Base-by-base conservation (phyloP, 2,888 invertebrate species). In the Plemyria rubiginata region DNA sequence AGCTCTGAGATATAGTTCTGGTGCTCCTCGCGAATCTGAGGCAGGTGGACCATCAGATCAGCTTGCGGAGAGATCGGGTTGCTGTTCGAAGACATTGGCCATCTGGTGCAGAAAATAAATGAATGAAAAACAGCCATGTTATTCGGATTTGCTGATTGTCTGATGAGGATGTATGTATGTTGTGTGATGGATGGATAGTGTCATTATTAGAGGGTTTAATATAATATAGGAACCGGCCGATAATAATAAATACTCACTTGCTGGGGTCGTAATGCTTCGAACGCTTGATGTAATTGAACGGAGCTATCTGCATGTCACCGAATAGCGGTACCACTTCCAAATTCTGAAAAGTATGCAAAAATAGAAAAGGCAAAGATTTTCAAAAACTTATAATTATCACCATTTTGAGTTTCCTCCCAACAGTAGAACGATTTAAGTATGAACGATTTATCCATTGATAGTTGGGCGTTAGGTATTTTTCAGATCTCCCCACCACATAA, bases 221-320 rank as follows among this genome's bases (percentile, higher is more conserved):
- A 3, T 11, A 11, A 11, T 11, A 38, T 11, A 38, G 11, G 36
- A 38, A 32, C 1, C 38, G 38, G 38, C 41, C 13, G n/a, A n/a
- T n/a, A 15, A 48, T 49, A 13, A n/a, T 7, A 12, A n/a, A 28
- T 13, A 86, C 90, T 84, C 15, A 93, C 93, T 96, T 96, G 86
- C 95, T 96, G 0, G 97, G 94, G 79, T 99, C 99, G 80, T 97
- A 99, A 82, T 98, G 97, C 73, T 98, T 97, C 59, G 98, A 98
- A 16, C 98, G 94, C 84, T 97, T 98, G 69, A 99, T 98, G 81
- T 99, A 99, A 83, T 98, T 98, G 85, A 99, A 99, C 0, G 99
- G 99, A 0, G 99, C 98, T 58, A 99, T 99, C 90, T 99, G 99
- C 99, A 99, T 99, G 76, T 99, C 99, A 0, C 99, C 99, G 85